Percentiles rank a stretch among this genome's conserved stretches.
phyloP scores from a whole-genome alignment of 2,888 invertebrate species.

The Dusona sp. region DNA sequence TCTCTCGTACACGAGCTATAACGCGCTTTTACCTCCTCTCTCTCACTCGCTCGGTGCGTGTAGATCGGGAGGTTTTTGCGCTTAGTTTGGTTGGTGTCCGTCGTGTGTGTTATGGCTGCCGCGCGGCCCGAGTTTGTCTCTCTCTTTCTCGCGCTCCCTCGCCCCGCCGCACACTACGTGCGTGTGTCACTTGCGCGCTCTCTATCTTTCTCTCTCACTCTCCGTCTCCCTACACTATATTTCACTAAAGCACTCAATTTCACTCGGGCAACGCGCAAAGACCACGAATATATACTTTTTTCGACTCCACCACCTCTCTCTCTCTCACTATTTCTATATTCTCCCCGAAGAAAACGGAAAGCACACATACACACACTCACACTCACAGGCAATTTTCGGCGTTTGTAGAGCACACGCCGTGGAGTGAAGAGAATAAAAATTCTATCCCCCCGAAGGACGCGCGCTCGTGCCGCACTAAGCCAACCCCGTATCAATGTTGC shows the following conservation, averaged over 20 bases:
- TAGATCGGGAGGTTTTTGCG: slow-evolving; percentile 63
- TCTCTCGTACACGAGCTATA: slow-evolving; percentile 75
- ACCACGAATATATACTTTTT: slow-evolving; percentile 44
- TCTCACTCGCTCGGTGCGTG: slow-evolving; percentile 47
- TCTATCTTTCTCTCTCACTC: slow-evolving; percentile 54
- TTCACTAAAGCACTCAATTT: slow-evolving; percentile 50
- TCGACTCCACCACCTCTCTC: slow-evolving; percentile 34
- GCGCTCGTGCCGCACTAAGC: slow-evolving; percentile 48
- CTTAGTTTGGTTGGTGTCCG: slow-evolving; percentile 79
- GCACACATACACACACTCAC: slow-evolving; percentile 1
- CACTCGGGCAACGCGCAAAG: slow-evolving; percentile 42
- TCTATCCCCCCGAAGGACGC: slow-evolving; percentile 49
- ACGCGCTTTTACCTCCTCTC: slow-evolving; percentile 76
- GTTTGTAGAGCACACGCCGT: slow-evolving; percentile 45
- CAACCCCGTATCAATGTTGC: slow-evolving; percentile 24
- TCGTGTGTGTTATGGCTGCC: slow-evolving; percentile 81
- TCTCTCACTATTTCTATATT: slow-evolving; percentile 35
- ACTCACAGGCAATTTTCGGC: slow-evolving; percentile 29
- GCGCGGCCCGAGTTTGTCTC: slow-evolving; percentile 69
- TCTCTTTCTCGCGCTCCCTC: slow-evolving; percentile 46
- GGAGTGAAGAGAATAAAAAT: slow-evolving; percentile 26
- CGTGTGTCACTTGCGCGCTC: slow-evolving; percentile 54
- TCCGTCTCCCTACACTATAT: slow-evolving; percentile 33
- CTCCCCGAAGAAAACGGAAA: slow-evolving; percentile 12
- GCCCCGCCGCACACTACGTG: slow-evolving; percentile 31